A percentile compares a stretch with the other conserved stretches of the same genome.
These are phyloP conservation scores for Philhelius pedissequus DNA, from an alignment of 2,888 invertebrate genomes.

Conservation along the genomic window DNA sequence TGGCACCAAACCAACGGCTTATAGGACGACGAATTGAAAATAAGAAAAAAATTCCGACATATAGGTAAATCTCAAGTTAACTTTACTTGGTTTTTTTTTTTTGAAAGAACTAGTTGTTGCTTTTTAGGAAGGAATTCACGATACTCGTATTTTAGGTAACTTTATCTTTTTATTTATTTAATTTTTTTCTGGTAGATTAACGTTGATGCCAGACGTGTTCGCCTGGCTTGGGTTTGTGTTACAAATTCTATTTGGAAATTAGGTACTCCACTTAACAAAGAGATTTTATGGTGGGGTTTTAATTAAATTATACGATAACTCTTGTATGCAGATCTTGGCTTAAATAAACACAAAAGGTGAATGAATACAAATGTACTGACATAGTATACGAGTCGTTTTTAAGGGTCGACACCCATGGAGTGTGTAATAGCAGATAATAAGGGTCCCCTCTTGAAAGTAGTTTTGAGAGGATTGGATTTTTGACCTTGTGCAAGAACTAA, in stretches of 20 bases:
- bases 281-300: slow-evolving; percentile 6
- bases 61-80: slow-evolving; percentile 6
- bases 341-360: slow-evolving; percentile 1
- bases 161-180: background rate
- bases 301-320: slow-evolving; percentile 20
- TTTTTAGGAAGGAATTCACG: background rate
- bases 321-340: background rate
- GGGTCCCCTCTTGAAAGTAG: background rate
- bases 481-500: background rate
- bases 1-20: slow-evolving; percentile 1
- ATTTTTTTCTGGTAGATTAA: background rate
- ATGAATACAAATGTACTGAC: background rate
- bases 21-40: slow-evolving; percentile 23
- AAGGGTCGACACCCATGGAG: background rate
- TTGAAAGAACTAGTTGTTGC: slow-evolving; percentile 37
- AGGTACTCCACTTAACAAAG: slow-evolving; percentile 4
- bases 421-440: background rate
- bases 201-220: background rate
- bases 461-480: background rate
- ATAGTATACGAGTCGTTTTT: background rate
- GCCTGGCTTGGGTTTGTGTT: background rate
- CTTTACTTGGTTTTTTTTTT: background rate
- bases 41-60: background rate
- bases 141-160: background rate
- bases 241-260: background rate